Base-by-base conservation (phyloP, 2,797 vertebrate genomes). In the Acanthurus tractus region DNA sequence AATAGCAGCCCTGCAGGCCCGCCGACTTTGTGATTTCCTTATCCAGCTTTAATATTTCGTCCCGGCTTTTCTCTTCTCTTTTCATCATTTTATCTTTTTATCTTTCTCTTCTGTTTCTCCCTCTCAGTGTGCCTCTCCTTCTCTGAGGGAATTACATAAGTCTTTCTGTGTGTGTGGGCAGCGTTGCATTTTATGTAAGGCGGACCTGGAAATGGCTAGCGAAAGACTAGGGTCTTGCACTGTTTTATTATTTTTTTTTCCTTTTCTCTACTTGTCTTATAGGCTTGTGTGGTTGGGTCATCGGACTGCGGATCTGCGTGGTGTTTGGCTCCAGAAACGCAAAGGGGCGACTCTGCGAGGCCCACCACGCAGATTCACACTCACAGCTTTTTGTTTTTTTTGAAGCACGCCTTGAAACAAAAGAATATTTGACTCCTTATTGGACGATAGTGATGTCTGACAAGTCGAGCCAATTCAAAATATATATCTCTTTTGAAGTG, bases 131-230 rank as follows among this genome's bases (percentile, higher is more conserved):
- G 36, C 74, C 55, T 79, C 50, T 78, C 61, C 71, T 88, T 89
- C 84, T 90, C 86, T 70, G 78, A 89, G 93, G 83, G 87, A 88
- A 90, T 94, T 93, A 87, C 89, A 84, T 94, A 93, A 93, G 85
- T 85, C 50, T 79, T 53, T 77, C 18, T 78, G 70, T 64, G 61
- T 81, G 88, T 89, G 90, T 83, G 92, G 88, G 92, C 88, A 90
- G 91, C 38, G 7, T 70, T 88, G 78, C 77, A 77, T 86, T 93
- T 94, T 93, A 94, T 93, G 88, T 92, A 94, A 94, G 86, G 85
- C 59, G 17, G 80, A 90, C 87, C 83, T 91, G 88, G 84, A 94
- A 92, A 84, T 90, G 89, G 76, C 89, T 76, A 86, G 70, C 53
- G 57, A 81, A 88, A 90, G 85, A 85, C 85, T 70, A 54, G 76